Base-by-base conservation (phyloP, 2,797 vertebrate species). In the Mormyrus proboscirostris region DNA sequence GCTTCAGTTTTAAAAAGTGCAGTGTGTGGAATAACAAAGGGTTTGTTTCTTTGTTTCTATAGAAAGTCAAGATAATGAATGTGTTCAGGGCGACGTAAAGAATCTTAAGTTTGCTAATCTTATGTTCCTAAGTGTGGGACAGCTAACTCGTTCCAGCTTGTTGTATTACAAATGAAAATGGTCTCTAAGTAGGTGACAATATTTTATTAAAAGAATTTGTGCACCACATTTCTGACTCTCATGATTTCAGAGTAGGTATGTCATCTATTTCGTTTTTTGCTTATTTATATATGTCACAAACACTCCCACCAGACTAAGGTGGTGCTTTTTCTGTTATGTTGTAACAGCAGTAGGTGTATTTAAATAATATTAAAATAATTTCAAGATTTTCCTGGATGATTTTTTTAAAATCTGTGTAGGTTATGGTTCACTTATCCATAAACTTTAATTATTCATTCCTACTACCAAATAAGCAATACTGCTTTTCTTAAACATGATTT, bases 1-100 rank as follows among this genome's bases (percentile, higher is more conserved):
- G 79, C 76, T 82, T 50, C 9, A 53, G 51, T 82, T 82, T 82
- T 82, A 47, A 82, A 82, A 82, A 82, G 76, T 82, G 76, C 76
- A 82, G 49, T 51, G 82, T 50, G n/a, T 29, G 49, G 82, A 51
- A 19, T 51, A 51, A 29, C 41, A n/a, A 85, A 47, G n/a, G 76
- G 16, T 22, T 51, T 85, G 10, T 50, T 25, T 22, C n/a, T 69
- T 88, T 89, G 51, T 83, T 57, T 83, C 88, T 41, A 3, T 22
- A 53, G 88, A 38, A 82, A 88, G 76, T 89, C 49, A 44, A 22
- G 1, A 86, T 49, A n/a, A 9, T 47, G 9, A 65, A 65, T 44
- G 38, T n/a, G 41, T 82, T 7, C 41, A 47, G 38, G 76, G 76
- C 16, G 10, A 73, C 14, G 3, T 8, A 82, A 82, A 47, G 19